phyloP scores from a whole-genome alignment of 2,888 invertebrate species.

The Bruchidius siliquastri region DNA sequence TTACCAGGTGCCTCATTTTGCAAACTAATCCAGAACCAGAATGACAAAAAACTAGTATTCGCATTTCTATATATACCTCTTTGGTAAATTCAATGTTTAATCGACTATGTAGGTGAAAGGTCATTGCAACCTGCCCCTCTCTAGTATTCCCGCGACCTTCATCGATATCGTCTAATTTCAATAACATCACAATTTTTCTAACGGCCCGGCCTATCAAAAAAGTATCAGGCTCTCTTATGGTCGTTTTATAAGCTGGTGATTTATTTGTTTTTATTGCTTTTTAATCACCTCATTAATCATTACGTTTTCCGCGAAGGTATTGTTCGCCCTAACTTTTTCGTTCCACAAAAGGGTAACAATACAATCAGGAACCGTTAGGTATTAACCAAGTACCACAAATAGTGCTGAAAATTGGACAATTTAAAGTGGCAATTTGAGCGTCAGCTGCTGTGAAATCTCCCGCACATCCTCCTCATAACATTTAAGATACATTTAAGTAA shows the following conservation, averaged over 20 bases:
- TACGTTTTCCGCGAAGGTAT: neutral
- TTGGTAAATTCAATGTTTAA: neutral
- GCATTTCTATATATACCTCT: neutral
- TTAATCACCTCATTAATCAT: neutral
- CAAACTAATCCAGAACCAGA: neutral
- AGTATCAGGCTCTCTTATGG: neutral
- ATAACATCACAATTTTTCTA: neutral
- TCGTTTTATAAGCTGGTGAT: neutral
- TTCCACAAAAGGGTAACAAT: neutral
- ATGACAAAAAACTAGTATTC: neutral
- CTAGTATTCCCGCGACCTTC: neutral
- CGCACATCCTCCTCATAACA: neutral
- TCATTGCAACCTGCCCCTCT: neutral
- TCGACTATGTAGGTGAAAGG: neutral
- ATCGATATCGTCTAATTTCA: neutral
- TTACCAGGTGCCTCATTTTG: neutral
- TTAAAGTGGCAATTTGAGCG: neutral
- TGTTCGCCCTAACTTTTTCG: neutral
- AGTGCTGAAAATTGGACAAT: neutral
- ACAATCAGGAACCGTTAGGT: neutral
- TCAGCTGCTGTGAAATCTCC: neutral
- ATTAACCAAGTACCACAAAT: neutral
- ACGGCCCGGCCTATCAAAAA: neutral
- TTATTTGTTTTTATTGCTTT: neutral
- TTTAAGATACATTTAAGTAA: neutral